Evolutionary conservation across 2,888 invertebrate genomes (phyloP), one percentile per base, ranked within the genome.

Genomic region (Ptychoptera contaminata): DNA sequence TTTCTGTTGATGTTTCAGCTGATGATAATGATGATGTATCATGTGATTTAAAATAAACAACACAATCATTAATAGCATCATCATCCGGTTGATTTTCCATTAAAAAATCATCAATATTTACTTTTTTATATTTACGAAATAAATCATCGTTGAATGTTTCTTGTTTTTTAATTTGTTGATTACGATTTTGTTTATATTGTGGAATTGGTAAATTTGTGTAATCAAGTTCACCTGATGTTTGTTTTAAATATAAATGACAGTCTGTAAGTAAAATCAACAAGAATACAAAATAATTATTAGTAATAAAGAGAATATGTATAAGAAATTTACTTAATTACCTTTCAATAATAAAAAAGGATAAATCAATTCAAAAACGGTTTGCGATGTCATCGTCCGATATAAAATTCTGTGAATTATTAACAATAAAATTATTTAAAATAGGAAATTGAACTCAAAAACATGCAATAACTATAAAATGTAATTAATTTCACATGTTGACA

Each of bases 231-330:
- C 59, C 59, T 46, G 53, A 49, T 43, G 56, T 49, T 50, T 56
- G 49, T 46, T 55, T 54, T 48, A 60, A 52, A 40, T 54, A 49
- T 31, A 60, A 54, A 48, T 56, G 56, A 53, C 60, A 60, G 52
- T 58, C 60, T 60, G 40, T 34, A 47, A 48, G 32, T 29, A 43
- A n/a, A 42, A 12, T 16, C n/a, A 40, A n/a, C 23, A 32, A 10
- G 37, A 35, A 39, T 15, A 31, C 8, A 29, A 3, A 44, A 11
- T 16, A 8, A 47, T 31, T 43, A 31, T 30, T 35, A n/a, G 11
- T 12, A 16, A 35, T 11, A 44, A 43, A 9, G 12, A 31, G 14
- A 16, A 14, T 39, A 7, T 23, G 38, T 2, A 9, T 23, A 16
- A 9, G 16, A 9, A 8, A 15, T 16, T 37, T 37, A 16, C 3